These are phyloP conservation scores for Polyommatus icarus DNA, from an alignment of 2,888 invertebrate genomes.

Conservation along the genomic window DNA sequence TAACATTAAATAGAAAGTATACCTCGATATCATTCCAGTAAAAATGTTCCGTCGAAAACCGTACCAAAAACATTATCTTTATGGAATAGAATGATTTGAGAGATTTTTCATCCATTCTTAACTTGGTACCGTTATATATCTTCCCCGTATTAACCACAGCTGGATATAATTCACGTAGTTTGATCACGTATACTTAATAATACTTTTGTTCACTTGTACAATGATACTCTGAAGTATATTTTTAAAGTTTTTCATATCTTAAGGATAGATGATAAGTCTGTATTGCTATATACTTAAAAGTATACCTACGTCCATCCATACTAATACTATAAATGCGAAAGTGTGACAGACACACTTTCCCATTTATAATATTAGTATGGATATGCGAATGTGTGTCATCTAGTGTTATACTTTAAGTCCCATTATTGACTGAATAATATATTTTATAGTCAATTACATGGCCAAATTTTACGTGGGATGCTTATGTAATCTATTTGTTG, in stretches of 20 bases:
- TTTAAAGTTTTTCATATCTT: neutral
- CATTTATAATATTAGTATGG: no score
- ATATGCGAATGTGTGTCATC: no score
- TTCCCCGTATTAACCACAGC: conserved; percentile 38
- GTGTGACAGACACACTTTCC: no score
- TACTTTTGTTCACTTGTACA: conserved; percentile 15
- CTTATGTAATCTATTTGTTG: no score
- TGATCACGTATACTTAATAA: conserved; percentile 31
- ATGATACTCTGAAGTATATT: neutral
- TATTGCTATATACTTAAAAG: no score
- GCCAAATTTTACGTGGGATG: no score
- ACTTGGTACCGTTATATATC: conserved; percentile 44
- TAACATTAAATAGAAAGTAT: neutral
- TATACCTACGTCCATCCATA: no score
- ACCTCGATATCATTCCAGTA: neutral
- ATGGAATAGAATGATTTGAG: conserved; percentile 48
- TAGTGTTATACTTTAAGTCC: no score
- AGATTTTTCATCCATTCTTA: conserved; percentile 46
- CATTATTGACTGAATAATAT: no score
- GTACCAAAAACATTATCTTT: conserved; percentile 38
- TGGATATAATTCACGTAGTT: conserved; percentile 36
- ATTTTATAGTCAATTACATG: no score
- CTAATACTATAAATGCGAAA: no score
- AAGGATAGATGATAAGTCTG: neutral
- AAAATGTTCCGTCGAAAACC: neutral